Evolutionary conservation across 2,888 invertebrate species (phyloP).

Genomic region (Abscondita cerata): DNA sequence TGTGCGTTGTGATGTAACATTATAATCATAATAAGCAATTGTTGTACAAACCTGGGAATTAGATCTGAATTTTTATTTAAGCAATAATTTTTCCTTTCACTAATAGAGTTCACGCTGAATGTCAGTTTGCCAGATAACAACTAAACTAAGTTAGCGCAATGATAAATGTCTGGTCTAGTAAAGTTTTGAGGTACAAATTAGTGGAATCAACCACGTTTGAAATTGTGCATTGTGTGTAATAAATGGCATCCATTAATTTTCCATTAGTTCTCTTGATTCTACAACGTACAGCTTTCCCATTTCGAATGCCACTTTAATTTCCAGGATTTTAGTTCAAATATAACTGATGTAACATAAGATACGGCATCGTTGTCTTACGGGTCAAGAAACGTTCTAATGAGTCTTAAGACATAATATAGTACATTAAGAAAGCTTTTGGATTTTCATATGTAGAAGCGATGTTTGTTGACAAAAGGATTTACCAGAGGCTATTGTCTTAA

Average conservation of each 20-base stretch:
- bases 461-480: slow-evolving; percentile 7
- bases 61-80: too few species aligned
- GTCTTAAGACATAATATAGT: neutral
- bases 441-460: neutral
- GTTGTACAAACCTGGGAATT: too few species aligned
- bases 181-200: slow-evolving; percentile 36
- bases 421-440: neutral
- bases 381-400: slow-evolving; percentile 14
- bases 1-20: too few species aligned
- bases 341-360: neutral
- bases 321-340: neutral
- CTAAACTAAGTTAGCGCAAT: slow-evolving; percentile 24
- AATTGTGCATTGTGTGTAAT: slow-evolving; percentile 35
- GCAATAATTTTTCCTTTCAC: neutral
- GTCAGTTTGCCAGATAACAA: slow-evolving; percentile 19
- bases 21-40: too few species aligned
- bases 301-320: slow-evolving; percentile 8
- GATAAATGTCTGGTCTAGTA: slow-evolving; percentile 26
- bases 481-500: neutral
- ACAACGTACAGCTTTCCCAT: slow-evolving; percentile 9
- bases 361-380: neutral
- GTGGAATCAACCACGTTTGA: slow-evolving; percentile 32
- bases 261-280: slow-evolving; percentile 25
- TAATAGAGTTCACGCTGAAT: slow-evolving; percentile 11
- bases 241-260: slow-evolving; percentile 33